Evolutionary conservation across 2,888 invertebrate species (phyloP).

Genomic region (Colostygia pectinataria): DNA sequence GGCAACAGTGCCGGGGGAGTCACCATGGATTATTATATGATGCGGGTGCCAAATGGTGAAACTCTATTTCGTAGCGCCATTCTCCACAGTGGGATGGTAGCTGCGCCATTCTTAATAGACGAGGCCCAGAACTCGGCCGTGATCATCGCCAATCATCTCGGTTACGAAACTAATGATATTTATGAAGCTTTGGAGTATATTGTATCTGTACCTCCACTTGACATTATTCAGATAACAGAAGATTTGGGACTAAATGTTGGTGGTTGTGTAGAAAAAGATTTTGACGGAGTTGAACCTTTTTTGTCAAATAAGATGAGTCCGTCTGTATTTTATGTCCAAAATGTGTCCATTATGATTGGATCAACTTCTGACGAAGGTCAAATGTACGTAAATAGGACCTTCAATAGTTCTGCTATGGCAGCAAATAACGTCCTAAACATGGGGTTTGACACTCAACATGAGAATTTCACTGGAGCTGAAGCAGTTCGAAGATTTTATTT

Average conservation of each 20-base stretch:
- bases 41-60: constrained; percentile 34
- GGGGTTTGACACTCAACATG: constrained; percentile 39
- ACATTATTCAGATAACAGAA: constrained; percentile 42
- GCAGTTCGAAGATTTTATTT: constrained; percentile 52
- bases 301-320: constrained; percentile 36
- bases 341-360: constrained; percentile 47
- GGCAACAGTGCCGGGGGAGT: constrained; percentile 59
- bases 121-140: constrained; percentile 41
- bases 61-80: constrained; percentile 55
- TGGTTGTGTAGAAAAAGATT: constrained; percentile 52
- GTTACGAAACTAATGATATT: constrained; percentile 41
- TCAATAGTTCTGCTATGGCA: too few species aligned
- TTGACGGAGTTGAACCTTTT: constrained; percentile 43
- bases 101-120: constrained; percentile 38
- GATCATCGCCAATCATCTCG: constrained; percentile 47
- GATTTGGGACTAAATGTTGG: constrained; percentile 34
- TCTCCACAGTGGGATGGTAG: constrained; percentile 52
- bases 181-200: constrained; percentile 50
- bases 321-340: constrained; percentile 23
- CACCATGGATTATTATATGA: constrained; percentile 50
- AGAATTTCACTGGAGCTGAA: constrained; percentile 35
- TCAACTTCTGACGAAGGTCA: constrained; percentile 42
- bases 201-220: constrained; percentile 38
- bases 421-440: constrained; percentile 20
- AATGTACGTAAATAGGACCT: too few species aligned